These are phyloP conservation scores for Mobula birostris DNA, from an alignment of 2,113 vertebrate species.

Conservation along the genomic window DNA sequence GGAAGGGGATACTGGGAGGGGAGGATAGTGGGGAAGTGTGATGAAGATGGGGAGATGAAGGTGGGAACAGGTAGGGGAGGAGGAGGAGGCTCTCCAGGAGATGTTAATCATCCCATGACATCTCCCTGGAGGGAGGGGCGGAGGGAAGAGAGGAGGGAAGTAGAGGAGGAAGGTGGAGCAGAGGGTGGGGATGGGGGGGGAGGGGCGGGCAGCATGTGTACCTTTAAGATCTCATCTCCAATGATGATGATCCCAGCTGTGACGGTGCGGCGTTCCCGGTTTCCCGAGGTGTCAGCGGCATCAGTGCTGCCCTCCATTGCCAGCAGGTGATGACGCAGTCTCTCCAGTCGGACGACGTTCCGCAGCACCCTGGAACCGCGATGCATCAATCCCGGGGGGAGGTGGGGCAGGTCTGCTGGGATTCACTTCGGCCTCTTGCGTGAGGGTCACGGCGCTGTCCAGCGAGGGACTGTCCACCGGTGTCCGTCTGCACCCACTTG, in stretches of 20 bases:
- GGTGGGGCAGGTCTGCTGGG: too few relatives aligned
- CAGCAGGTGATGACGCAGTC: constrained; percentile 49
- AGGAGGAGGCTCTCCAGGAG: neutral
- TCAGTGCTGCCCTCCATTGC: constrained; percentile 61
- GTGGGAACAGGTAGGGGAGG: neutral
- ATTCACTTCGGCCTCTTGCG: too few relatives aligned
- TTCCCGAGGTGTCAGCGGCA: constrained; percentile 37
- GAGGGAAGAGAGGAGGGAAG: neutral
- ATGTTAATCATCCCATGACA: too few relatives aligned
- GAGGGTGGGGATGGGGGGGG: neutral
- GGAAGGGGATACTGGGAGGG: neutral
- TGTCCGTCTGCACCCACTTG: too few relatives aligned
- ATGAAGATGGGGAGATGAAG: neutral
- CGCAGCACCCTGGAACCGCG: constrained; percentile 48
- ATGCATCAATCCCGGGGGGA: neutral
- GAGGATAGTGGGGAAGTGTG: neutral
- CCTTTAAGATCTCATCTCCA: constrained; percentile 94
- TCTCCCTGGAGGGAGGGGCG: neutral
- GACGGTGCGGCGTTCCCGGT: constrained; percentile 41
- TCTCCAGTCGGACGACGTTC: constrained; percentile 49
- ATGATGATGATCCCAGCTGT: constrained; percentile 88
- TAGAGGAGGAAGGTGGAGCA: neutral
- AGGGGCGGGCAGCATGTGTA: constrained; percentile 43
- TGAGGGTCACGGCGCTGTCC: too few relatives aligned
- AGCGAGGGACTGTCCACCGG: too few relatives aligned